Percentiles rank a stretch among this genome's conserved stretches.
phyloP scores from a whole-genome alignment of 1,140 invertebrate species.

The Pemphigus obesinymphae region DNA sequence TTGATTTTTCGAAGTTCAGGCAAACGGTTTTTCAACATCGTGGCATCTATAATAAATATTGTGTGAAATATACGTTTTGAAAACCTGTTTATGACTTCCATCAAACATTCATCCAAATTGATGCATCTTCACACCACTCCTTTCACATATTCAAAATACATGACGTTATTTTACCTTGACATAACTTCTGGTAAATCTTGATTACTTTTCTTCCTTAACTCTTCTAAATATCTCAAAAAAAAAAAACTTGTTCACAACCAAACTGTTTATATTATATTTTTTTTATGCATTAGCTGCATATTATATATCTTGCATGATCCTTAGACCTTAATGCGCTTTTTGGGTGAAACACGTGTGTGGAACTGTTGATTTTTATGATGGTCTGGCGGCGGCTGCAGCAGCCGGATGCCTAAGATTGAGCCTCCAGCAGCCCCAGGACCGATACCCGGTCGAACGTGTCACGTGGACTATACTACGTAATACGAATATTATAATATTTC shows the following conservation, averaged over 20 bases:
- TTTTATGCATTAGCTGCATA: not conserved
- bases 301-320: too few species aligned
- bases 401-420: not conserved
- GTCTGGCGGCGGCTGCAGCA: too few species aligned
- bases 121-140: not conserved
- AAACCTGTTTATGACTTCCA: slow-evolving; percentile 10
- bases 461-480: not conserved
- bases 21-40: not conserved
- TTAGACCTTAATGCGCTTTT: not conserved
- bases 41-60: not conserved
- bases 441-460: not conserved
- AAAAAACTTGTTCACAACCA: not conserved
- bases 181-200: not conserved
- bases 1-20: not conserved
- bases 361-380: not conserved
- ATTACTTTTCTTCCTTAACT: not conserved
- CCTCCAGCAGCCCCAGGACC: not conserved
- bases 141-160: not conserved
- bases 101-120: not conserved
- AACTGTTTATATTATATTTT: not conserved
- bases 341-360: slow-evolving; percentile 23
- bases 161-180: not conserved
- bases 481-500: too few species aligned
- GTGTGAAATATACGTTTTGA: not conserved
- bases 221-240: slow-evolving; percentile 2